These are phyloP conservation scores for Tachyglossus aculeatus DNA, from an alignment of 2,797 vertebrate genomes.

Conservation along the genomic window DNA sequence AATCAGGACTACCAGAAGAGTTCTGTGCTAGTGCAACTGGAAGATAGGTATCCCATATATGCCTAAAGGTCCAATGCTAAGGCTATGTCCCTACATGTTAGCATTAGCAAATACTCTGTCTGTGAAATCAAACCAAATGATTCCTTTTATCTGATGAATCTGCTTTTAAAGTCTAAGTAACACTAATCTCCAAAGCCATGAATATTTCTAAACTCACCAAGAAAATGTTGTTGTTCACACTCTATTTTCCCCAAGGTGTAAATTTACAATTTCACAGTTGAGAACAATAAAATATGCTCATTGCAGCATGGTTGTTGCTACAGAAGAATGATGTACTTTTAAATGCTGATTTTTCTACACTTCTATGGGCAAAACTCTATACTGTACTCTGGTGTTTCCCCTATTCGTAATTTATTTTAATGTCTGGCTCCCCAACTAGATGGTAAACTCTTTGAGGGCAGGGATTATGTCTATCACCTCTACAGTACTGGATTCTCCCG, in stretches of 20 bases:
- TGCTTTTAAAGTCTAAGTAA: slow-evolving; percentile 33
- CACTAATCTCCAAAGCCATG: background rate
- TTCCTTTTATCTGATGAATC: slow-evolving; percentile 18
- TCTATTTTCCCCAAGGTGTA: background rate
- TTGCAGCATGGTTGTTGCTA: background rate
- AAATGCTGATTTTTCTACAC: too few relatives aligned
- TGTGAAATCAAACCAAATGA: slow-evolving; percentile 27
- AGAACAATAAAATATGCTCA: background rate
- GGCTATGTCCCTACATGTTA: slow-evolving; percentile 17
- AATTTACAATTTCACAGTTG: slow-evolving; percentile 12
- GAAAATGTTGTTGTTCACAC: background rate
- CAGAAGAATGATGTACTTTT: background rate
- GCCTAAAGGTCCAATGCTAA: background rate
- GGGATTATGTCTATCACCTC: too few relatives aligned
- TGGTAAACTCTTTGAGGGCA: too few relatives aligned
- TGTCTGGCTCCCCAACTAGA: too few relatives aligned
- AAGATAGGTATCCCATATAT: background rate
- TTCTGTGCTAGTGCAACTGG: background rate
- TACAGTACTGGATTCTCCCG: too few relatives aligned
- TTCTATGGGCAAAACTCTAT: too few relatives aligned
- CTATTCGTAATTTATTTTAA: too few relatives aligned
- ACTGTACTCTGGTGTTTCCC: too few relatives aligned
- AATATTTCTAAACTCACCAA: background rate
- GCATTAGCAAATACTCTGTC: slow-evolving; percentile 2
- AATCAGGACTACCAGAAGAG: background rate